A percentile compares a stretch with the other conserved stretches of the same genome.
Evolutionary conservation across 1,140 invertebrate species (phyloP).

Genomic region (Armadillidium nasatum): DNA sequence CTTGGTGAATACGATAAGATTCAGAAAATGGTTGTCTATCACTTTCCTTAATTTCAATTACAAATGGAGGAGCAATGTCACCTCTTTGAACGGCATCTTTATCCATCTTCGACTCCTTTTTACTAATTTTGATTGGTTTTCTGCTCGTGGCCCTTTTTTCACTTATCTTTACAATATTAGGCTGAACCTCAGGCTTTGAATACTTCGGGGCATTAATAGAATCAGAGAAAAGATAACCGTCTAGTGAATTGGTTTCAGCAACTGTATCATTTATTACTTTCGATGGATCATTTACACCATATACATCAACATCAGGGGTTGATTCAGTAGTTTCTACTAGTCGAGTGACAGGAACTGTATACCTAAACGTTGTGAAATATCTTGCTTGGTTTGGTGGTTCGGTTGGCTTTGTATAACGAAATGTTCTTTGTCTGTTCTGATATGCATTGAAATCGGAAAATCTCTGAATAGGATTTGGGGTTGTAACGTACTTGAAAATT

Average conservation of each 20-base stretch:
- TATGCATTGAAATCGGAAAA: conserved; percentile 8
- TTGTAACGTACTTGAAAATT: conserved; percentile 41
- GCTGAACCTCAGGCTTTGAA: not conserved
- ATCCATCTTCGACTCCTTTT: not conserved
- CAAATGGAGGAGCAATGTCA: not conserved
- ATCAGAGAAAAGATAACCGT: conserved; percentile 43
- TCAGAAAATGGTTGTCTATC: not conserved
- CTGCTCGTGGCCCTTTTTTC: not conserved
- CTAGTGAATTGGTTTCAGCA: conserved; percentile 42
- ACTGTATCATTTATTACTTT: conserved; percentile 32
- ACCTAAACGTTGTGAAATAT: conserved; percentile 18
- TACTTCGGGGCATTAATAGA: conserved; percentile 39
- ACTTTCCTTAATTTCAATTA: not conserved
- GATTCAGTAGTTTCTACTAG: conserved; percentile 24
- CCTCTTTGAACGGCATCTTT: not conserved
- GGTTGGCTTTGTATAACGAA: conserved; percentile 41
- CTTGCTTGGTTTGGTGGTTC: conserved; percentile 22
- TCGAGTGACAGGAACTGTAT: conserved; percentile 22
- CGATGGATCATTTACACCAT: not conserved
- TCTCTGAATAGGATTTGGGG: conserved; percentile 28
- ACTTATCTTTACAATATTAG: not conserved
- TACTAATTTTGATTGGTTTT: not conserved
- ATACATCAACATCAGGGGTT: conserved; percentile 18
- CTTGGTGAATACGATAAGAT: not conserved
- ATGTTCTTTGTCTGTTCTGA: conserved; percentile 22